phyloP scores from a whole-genome alignment of 2,888 invertebrate species.

The Hemistola chrysoprasaria region DNA sequence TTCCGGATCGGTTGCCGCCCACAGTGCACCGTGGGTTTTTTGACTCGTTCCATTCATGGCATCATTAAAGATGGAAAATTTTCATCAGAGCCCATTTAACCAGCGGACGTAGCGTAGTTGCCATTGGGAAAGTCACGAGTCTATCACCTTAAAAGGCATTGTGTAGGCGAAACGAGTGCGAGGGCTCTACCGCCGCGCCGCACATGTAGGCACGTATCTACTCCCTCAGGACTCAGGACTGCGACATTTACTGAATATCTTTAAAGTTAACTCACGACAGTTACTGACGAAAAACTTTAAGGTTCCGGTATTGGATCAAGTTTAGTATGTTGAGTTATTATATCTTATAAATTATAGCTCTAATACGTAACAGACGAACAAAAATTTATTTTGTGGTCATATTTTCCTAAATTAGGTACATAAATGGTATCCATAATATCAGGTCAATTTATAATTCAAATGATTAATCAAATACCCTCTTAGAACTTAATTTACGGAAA shows the following conservation, averaged over 20 bases:
- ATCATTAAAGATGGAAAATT: constrained; percentile 24
- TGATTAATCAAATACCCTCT: too few relatives aligned
- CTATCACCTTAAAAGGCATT: constrained; percentile 31
- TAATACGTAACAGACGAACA: too few relatives aligned
- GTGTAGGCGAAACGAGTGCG: constrained; percentile 30
- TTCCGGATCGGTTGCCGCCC: constrained; percentile 9
- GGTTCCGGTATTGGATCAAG: constrained; percentile 29
- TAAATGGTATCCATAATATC: too few relatives aligned
- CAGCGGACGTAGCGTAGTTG: constrained; percentile 13
- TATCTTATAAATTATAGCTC: constrained; percentile 10
- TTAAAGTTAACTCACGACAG: constrained; percentile 26
- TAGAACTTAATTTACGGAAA: too few relatives aligned
- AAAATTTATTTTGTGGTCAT: too few relatives aligned
- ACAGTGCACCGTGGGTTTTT: constrained; percentile 2
- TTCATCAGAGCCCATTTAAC: constrained; percentile 26
- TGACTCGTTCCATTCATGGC: constrained; percentile 18
- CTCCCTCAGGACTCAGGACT: constrained; percentile 48
- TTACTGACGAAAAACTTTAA: constrained; percentile 28
- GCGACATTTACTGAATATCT: constrained; percentile 55
- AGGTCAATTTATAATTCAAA: too few relatives aligned
- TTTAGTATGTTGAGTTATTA: constrained; percentile 22
- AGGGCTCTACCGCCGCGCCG: constrained; percentile 40
- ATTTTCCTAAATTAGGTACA: too few relatives aligned
- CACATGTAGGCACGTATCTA: constrained; percentile 56
- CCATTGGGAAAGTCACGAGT: constrained; percentile 24